Evolutionary conservation across 2,888 invertebrate species (phyloP).

Genomic region (Drosophila seclusa): DNA sequence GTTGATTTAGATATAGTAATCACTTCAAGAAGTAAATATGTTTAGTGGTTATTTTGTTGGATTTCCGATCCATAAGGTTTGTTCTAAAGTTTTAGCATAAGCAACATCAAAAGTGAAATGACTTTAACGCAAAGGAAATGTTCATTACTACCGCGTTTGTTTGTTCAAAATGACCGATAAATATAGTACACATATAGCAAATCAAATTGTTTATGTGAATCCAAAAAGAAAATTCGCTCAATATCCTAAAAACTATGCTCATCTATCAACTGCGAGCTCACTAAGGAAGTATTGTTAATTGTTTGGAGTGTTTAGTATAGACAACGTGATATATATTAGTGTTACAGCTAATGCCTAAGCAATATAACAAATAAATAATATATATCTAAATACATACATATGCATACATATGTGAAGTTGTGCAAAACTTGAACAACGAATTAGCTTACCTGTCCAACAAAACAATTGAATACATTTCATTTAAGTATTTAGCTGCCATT

Average conservation of each 20-base stretch:
- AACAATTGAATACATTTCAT: constrained; percentile 1
- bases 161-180: neutral
- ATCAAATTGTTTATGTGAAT: neutral
- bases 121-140: neutral
- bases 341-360: constrained; percentile 52
- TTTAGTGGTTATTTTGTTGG: neutral
- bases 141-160: neutral
- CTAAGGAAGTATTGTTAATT: constrained; percentile 6
- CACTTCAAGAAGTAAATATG: neutral
- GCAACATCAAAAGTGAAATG: neutral
- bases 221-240: neutral
- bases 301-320: constrained; percentile 29
- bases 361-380: constrained; percentile 20
- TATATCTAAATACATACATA: constrained; percentile 15
- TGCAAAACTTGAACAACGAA: constrained; percentile 23
- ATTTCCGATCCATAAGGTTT: neutral
- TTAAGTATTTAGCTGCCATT: neutral
- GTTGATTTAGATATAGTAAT: neutral
- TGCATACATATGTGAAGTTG: constrained; percentile 29
- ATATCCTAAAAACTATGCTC: constrained; percentile 6
- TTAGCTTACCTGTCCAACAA: constrained; percentile 6
- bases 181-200: neutral
- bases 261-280: neutral
- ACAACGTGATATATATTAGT: constrained; percentile 69
- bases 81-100: neutral